Evolutionary conservation across 2,113 vertebrate genomes (phyloP), one percentile per base, ranked within the genome.

Genomic region (Aplodontia rufa): DNA sequence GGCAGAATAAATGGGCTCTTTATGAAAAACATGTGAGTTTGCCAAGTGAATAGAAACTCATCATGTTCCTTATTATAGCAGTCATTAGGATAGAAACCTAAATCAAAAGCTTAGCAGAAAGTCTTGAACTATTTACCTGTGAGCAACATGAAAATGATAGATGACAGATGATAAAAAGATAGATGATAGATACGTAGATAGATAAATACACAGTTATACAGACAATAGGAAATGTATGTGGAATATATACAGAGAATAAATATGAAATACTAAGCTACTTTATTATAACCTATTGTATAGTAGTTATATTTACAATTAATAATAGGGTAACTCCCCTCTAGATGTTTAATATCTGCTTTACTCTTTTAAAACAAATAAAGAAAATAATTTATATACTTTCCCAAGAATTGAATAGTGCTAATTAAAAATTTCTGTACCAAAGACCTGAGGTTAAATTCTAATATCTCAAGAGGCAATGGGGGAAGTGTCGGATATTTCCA

Each of bases 41-140:
- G 95, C 93, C 97, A 97, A 85, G 87, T 87, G 90, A 97, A 91
- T 97, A 96, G 97, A 96, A 98, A 58, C 51, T 92, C 55, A 97
- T 96, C 80, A 58, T 97, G 95, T 81, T 98, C 32, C 95, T 83
- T 89, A 64, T 98, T 97, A 96, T 10, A 96, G 78, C 40, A 49
- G 66, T 97, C 97, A 93, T 84, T 75, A 89, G 89, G 95, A 94
- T 87, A 96, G 85, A 96, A 97, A 95, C 90, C 96, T 97, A 95
- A 95, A 95, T 98, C 97, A 93, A 97, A 98, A 90, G 87, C 60
- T 47, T 72, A 85, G 85, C 90, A 96, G 87, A 94, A 97, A 96
- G 90, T 87, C 40, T 10, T 96, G 94, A 97, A 74, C 96, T 93
- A 94, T 79, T 97, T 97, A 94, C 92, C 58, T 92, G 53, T 58